These are phyloP conservation scores for Epinephelus moara DNA, from an alignment of 2,113 vertebrate genomes.

Conservation along the genomic window DNA sequence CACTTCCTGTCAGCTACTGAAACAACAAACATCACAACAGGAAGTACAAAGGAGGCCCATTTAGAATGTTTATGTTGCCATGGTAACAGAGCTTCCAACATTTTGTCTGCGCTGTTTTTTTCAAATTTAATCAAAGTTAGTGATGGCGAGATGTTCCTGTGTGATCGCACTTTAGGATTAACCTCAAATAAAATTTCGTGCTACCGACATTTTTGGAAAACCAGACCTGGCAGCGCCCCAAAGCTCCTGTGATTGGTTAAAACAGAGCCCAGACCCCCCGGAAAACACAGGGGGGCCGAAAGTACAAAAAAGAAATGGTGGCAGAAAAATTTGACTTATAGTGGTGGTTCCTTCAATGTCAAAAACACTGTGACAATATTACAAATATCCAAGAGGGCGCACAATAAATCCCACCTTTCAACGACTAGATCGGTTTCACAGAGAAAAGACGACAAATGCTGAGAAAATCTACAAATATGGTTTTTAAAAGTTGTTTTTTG, in stretches of 20 bases:
- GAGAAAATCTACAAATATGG: constrained; percentile 78
- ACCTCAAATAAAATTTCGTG: background rate
- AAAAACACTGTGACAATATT: constrained; percentile 59
- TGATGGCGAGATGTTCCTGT: constrained; percentile 1
- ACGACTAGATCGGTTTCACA: constrained; percentile 78
- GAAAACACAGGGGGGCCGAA: constrained; percentile 34
- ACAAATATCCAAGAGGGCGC: constrained; percentile 55
- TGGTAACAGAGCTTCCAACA: constrained; percentile 4
- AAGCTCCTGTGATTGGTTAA: constrained; percentile 54
- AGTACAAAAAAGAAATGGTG: constrained; percentile 51
- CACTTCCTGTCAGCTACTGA: too few species aligned
- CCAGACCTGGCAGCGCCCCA: constrained; percentile 18
- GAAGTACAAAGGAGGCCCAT: too few species aligned
- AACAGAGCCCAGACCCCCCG: constrained; percentile 41
- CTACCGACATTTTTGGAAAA: constrained; percentile 55
- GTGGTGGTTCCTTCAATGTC: constrained; percentile 45
- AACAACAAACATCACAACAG: too few species aligned
- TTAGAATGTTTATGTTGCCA: background rate
- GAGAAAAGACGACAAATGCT: constrained; percentile 72
- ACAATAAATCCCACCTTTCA: constrained; percentile 39
- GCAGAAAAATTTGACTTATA: constrained; percentile 41
- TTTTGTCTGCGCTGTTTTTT: background rate
- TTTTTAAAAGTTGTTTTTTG: constrained; percentile 21
- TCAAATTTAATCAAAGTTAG: constrained; percentile 4
- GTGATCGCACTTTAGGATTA: background rate